Percentiles rank a stretch among this genome's conserved stretches.
These are phyloP conservation scores for Nomada lathburiana DNA, from an alignment of 2,888 invertebrate genomes.

Conservation along the genomic window DNA sequence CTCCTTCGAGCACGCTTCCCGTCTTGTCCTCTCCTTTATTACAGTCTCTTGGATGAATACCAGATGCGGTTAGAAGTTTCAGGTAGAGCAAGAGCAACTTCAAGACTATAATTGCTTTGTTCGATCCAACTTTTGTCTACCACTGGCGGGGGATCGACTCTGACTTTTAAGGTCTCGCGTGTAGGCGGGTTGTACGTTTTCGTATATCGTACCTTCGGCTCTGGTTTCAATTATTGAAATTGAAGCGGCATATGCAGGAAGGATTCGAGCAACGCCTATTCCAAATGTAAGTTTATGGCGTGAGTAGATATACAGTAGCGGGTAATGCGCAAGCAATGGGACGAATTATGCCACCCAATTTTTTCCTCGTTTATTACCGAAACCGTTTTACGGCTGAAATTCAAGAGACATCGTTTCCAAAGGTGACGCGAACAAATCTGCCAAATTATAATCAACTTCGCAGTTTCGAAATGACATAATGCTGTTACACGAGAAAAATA, in stretches of 20 bases:
- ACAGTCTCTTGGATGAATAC: constrained; percentile 74
- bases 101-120: constrained; percentile 75
- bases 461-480: too few relatives aligned
- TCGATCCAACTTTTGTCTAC: constrained; percentile 72
- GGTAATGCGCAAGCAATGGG: too few relatives aligned
- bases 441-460: too few relatives aligned
- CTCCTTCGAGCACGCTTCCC: constrained; percentile 67
- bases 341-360: too few relatives aligned
- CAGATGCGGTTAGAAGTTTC: constrained; percentile 75
- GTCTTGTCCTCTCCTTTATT: constrained; percentile 73
- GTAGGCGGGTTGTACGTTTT: constrained; percentile 59
- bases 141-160: constrained; percentile 49
- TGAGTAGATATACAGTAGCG: too few relatives aligned
- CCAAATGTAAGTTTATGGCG: too few relatives aligned
- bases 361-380: too few relatives aligned
- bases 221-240: constrained; percentile 29
- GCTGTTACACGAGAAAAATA: too few relatives aligned
- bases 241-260: constrained; percentile 6
- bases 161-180: constrained; percentile 62
- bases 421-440: too few relatives aligned
- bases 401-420: too few relatives aligned
- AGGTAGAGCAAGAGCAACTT: constrained; percentile 67
- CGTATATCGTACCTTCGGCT: constrained; percentile 28
- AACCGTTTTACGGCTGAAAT: too few relatives aligned
- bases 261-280: too few relatives aligned